Percentiles rank a stretch among this genome's conserved stretches.
phyloP scores from a whole-genome alignment of 2,888 invertebrate species.

The Brachycybe producta region DNA sequence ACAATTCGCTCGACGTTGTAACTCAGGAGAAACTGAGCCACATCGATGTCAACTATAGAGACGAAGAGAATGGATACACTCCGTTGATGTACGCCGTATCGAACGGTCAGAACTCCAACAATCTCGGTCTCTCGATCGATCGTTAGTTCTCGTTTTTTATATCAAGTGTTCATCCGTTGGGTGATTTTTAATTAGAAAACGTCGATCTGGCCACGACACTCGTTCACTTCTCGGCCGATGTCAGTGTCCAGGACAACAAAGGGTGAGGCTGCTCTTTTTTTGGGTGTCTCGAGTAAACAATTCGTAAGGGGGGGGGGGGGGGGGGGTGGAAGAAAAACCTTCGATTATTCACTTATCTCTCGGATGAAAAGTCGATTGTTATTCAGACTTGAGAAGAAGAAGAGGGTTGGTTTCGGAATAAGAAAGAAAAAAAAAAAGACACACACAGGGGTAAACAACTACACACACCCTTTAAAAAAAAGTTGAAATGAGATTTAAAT shows the following conservation, averaged over 20 bases:
- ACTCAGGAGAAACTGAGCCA: conserved; percentile 12
- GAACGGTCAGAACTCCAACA: conserved; percentile 9
- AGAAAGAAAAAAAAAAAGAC: no score
- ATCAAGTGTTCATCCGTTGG: not conserved
- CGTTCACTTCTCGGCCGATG: conserved; percentile 12
- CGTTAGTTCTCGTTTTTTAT: not conserved
- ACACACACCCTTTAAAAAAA: no score
- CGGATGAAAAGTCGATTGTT: no score
- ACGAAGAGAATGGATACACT: conserved; percentile 11
- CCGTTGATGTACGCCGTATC: conserved; percentile 13
- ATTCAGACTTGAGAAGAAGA: no score
- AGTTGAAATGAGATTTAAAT: no score
- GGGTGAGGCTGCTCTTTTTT: conserved; percentile 5
- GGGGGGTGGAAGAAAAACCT: no score
- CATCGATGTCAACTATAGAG: conserved; percentile 13
- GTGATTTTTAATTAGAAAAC: conserved; percentile 3
- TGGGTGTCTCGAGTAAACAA: no score
- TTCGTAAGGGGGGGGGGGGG: no score
- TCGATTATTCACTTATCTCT: no score
- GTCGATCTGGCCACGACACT: conserved; percentile 10
- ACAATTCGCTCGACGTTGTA: conserved; percentile 8
- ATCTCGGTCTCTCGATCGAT: no score
- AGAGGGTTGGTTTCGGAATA: no score
- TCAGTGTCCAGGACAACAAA: conserved; percentile 15
- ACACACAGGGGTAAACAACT: no score